Evolutionary conservation across 2,888 invertebrate genomes (phyloP).

Genomic region (Xylocampa areola): DNA sequence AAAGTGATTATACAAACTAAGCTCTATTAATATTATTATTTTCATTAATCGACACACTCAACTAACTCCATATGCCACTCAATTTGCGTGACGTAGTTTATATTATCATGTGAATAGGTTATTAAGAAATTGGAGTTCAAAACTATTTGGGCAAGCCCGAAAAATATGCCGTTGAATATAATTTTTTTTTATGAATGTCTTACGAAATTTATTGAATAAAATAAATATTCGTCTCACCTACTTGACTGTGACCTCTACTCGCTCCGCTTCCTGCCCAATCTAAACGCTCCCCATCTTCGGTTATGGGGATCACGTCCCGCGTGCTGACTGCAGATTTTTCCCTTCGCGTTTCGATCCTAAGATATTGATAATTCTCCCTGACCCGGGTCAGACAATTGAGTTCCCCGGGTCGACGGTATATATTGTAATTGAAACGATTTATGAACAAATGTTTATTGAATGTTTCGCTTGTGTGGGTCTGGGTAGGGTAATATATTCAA

Average conservation of each 20-base stretch:
- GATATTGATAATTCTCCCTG: slow-evolving; percentile 78
- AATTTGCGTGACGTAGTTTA: no score
- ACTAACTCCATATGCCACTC: no score
- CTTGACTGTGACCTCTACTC: slow-evolving; percentile 12
- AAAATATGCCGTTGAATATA: no score
- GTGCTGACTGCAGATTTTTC: slow-evolving; percentile 78
- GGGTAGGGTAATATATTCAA: slow-evolving; percentile 11
- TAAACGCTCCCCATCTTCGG: slow-evolving; percentile 64
- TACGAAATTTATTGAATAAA: no score
- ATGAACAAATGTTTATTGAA: slow-evolving; percentile 59
- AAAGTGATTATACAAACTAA: no score
- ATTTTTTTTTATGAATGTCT: no score
- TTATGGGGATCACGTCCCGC: slow-evolving; percentile 74
- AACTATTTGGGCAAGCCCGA: no score
- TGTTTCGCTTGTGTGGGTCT: slow-evolving; percentile 13
- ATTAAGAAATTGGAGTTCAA: no score
- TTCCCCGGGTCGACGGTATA: slow-evolving; percentile 41
- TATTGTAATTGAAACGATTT: slow-evolving; percentile 58
- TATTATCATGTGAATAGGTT: no score
- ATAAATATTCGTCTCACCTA: neutral
- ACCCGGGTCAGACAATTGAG: slow-evolving; percentile 61
- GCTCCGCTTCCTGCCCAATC: slow-evolving; percentile 31
- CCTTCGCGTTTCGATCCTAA: slow-evolving; percentile 61
- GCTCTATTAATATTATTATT: no score
- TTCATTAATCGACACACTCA: no score